Percentiles rank a stretch among this genome's conserved stretches.
phyloP scores from a whole-genome alignment of 1,140 invertebrate species.

The Rhynchophorus ferrugineus region DNA sequence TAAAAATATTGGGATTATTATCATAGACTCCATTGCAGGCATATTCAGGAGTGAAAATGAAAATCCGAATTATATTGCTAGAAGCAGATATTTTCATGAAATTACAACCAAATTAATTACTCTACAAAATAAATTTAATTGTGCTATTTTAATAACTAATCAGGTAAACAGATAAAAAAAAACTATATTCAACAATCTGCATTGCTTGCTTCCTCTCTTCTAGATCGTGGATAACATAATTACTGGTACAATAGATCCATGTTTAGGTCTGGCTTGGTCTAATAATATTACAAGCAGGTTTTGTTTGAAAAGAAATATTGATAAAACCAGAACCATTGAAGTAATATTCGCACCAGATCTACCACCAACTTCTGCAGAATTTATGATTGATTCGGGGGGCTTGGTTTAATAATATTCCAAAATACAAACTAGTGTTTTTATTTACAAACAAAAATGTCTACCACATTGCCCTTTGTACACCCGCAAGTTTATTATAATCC shows the following conservation, averaged over 20 bases:
- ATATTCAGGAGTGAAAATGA: constrained; percentile 59
- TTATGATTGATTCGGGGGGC: constrained; percentile 6
- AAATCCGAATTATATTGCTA: constrained; percentile 45
- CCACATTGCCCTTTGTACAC: constrained; percentile 85
- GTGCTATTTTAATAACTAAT: constrained; percentile 63
- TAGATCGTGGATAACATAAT: constrained; percentile 37
- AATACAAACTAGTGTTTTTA: background rate
- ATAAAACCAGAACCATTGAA: constrained; percentile 33
- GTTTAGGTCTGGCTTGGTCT: constrained; percentile 60
- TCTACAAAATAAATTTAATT: constrained; percentile 46
- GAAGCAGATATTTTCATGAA: constrained; percentile 44
- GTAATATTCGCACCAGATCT: constrained; percentile 43
- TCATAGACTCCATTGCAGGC: constrained; percentile 71
- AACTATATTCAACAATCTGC: constrained; percentile 4
- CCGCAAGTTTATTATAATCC: constrained; percentile 85
- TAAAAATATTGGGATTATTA: constrained; percentile 53
- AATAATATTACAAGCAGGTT: constrained; percentile 60
- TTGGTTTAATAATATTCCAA: background rate
- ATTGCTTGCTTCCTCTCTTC: constrained; percentile 19
- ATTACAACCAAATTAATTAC: constrained; percentile 51
- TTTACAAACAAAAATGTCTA: constrained; percentile 32
- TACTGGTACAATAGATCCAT: constrained; percentile 41
- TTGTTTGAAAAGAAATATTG: constrained; percentile 43
- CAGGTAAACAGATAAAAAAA: constrained; percentile 48
- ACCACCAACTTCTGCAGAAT: constrained; percentile 18